phyloP scores from a whole-genome alignment of 2,888 invertebrate genomes.

The Geotrupes spiniger region DNA sequence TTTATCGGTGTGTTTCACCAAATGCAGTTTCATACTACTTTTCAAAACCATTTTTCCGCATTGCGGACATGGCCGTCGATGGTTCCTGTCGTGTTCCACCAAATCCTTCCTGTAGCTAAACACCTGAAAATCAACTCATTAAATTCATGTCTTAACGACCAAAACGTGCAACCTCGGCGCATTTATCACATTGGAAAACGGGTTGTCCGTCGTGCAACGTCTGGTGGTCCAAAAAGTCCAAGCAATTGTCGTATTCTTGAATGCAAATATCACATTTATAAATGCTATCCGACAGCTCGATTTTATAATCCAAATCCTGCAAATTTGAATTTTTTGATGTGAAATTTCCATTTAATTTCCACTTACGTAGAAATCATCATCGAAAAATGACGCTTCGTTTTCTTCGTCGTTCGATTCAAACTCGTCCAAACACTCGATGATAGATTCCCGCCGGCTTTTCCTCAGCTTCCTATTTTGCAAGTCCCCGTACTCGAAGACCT shows the following conservation, averaged over 20 bases:
- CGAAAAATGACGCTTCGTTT: conserved; percentile 18
- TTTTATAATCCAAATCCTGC: conserved; percentile 26
- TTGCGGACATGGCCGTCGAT: conserved; percentile 34
- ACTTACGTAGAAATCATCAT: conserved; percentile 17
- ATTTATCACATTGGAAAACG: conserved; percentile 39
- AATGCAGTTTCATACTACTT: conserved; percentile 37
- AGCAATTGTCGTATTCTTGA: conserved; percentile 29
- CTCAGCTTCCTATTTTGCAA: conserved; percentile 15
- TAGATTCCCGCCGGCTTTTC: not conserved
- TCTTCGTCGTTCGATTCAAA: conserved; percentile 10
- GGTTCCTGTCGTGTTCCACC: conserved; percentile 35
- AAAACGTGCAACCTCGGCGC: conserved; percentile 26
- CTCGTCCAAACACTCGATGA: no score
- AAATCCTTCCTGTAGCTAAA: conserved; percentile 32
- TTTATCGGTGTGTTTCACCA: conserved; percentile 35
- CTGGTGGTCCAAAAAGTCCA: conserved; percentile 39
- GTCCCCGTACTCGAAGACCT: not conserved
- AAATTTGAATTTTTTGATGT: conserved; percentile 11
- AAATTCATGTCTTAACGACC: not conserved
- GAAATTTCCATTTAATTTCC: not conserved
- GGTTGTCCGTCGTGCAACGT: conserved; percentile 33
- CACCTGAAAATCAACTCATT: conserved; percentile 26
- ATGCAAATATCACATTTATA: conserved; percentile 37
- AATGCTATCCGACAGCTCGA: conserved; percentile 20
- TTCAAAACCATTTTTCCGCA: conserved; percentile 37